Evolutionary conservation across 2,113 vertebrate genomes (phyloP).

Genomic region (Ptyas mucosa): DNA sequence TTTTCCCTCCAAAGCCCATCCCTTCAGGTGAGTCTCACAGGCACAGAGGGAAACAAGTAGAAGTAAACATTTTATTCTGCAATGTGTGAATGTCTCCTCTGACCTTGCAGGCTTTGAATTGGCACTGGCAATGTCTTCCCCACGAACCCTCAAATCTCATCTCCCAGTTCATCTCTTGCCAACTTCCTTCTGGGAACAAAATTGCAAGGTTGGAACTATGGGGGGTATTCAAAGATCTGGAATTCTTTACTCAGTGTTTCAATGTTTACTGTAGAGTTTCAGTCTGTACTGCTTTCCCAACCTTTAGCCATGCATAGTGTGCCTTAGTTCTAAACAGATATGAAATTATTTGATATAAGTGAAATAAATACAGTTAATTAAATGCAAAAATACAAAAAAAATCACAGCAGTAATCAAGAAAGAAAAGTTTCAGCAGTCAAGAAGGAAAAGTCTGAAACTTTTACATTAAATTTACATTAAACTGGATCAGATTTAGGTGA

Average conservation of each 20-base stretch:
- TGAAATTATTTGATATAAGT: not conserved
- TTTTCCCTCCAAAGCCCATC: not conserved
- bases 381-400: not conserved
- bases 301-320: not conserved
- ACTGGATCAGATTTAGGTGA: not conserved
- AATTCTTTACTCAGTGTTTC: not conserved
- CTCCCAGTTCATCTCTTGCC: conserved; percentile 55
- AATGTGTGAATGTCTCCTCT: not conserved
- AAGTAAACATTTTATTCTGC: not conserved
- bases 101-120: conserved; percentile 40
- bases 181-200: conserved; percentile 57
- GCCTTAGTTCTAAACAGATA: not conserved
- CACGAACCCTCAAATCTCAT: conserved; percentile 58
- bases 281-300: not conserved
- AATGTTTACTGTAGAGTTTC: not conserved
- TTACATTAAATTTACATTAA: not conserved
- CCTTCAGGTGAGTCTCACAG: not conserved
- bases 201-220: conserved; percentile 54
- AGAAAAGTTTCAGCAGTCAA: not conserved
- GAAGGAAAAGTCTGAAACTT: not conserved
- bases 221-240: not conserved
- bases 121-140: conserved; percentile 13
- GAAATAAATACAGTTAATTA: not conserved
- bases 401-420: too few species aligned
- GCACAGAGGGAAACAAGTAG: not conserved